Base-by-base conservation (phyloP, 2,797 vertebrate species). In the Pogoniulus pusillus region DNA sequence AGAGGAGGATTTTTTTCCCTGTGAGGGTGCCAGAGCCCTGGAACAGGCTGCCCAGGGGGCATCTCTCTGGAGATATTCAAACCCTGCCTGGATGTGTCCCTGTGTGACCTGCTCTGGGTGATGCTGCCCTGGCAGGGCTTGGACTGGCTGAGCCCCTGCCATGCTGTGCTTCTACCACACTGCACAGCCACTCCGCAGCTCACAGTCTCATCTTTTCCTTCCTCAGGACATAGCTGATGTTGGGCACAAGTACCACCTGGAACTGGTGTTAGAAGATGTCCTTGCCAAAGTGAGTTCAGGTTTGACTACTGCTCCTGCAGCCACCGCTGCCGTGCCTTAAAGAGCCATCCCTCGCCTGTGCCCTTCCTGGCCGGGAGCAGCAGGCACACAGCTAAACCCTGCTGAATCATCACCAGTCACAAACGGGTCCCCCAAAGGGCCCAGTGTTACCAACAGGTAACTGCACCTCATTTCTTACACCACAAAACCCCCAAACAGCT, bases 161-260 rank as follows among this genome's bases (percentile, higher is more conserved):
- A 41, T 17, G 6, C 41, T 41, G 41, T 41, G 41, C 16, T 41
- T 17, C 43, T 51, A 43, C 27, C 71, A 26, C 27, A 29, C 22
- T 2, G 32, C 71, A 37, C 18, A 76, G 49, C 30, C 30, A 39
- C 15, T 43, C 18, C 68, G 3, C 7, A 8, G 6, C 30, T 64
- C 9, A 41, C 41, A 17, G 16, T 41, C 41, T 41, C 41, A 41
- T 41, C 15, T 16, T 41, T 41, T 41, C 41, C 93, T 77, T 82
- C 47, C 94, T 92, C 80, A 99, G 99, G 97, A 98, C 60, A 96
- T 98, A 14, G 82, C 83, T 6, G 97, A 82, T 76, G 93, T 94
- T 30, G 98, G 98, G 39, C 98, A 93, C 82, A 99, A 98, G 93
- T 99, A 99, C 77, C 80, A 89, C 4, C 97, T 99, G 93, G 97